phyloP scores from a whole-genome alignment of 2,113 vertebrate genomes.

The Pseudorasbora parva region DNA sequence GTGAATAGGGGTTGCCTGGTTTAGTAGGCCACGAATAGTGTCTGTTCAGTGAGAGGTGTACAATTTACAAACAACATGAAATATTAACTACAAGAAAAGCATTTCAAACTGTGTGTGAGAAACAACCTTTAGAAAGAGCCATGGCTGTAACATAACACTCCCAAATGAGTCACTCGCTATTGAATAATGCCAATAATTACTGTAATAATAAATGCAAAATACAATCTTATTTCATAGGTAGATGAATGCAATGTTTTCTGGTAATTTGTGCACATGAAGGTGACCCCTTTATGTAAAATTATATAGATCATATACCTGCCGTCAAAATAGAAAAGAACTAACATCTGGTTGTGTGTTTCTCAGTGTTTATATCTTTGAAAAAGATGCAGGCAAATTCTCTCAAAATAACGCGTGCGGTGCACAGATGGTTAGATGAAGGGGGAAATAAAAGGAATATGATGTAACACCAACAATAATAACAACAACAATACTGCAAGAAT shows the following conservation, averaged over 20 bases:
- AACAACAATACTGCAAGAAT: neutral
- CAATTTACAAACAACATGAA: slow-evolving; percentile 35
- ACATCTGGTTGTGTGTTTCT: neutral
- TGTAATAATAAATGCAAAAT: too few relatives aligned
- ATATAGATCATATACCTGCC: neutral
- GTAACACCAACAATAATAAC: slow-evolving; percentile 1
- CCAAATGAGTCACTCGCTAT: neutral
- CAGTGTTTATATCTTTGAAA: neutral
- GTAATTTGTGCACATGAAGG: neutral
- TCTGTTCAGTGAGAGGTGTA: slow-evolving; percentile 9
- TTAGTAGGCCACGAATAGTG: slow-evolving; percentile 23
- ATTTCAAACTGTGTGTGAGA: slow-evolving; percentile 20
- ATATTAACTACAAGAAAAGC: slow-evolving; percentile 33
- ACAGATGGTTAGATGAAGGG: neutral
- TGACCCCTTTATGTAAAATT: neutral
- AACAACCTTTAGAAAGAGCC: neutral
- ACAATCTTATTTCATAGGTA: too few relatives aligned
- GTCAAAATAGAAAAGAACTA: neutral
- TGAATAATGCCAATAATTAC: neutral
- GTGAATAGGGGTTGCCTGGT: slow-evolving; percentile 2
- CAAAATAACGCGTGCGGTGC: neutral
- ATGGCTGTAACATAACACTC: slow-evolving; percentile 14
- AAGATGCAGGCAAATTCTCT: neutral
- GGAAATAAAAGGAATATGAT: neutral
- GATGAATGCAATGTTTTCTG: neutral